These are phyloP conservation scores for Thalassoma bifasciatum DNA, from an alignment of 2,113 vertebrate genomes.

Conservation along the genomic window DNA sequence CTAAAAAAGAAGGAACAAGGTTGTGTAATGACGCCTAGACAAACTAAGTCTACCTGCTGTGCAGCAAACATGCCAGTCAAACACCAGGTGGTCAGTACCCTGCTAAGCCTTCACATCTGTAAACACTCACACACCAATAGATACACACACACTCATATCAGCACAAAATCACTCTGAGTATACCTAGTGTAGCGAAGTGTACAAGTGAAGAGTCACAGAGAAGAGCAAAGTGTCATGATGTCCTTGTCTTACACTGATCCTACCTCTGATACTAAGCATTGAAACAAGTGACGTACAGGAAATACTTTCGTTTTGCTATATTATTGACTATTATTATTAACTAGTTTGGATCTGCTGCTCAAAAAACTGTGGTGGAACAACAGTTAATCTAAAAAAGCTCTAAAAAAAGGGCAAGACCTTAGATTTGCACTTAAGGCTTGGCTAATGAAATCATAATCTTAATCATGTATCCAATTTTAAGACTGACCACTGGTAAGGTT, in stretches of 20 bases:
- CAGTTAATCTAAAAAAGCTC: too few relatives aligned
- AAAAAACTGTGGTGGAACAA: too few relatives aligned
- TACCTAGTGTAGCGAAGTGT: constrained; percentile 4
- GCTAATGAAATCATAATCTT: too few relatives aligned
- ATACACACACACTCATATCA: constrained; percentile 8
- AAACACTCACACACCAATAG: constrained; percentile 36
- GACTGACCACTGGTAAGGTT: too few relatives aligned
- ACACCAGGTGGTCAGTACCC: constrained; percentile 65
- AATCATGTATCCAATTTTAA: too few relatives aligned
- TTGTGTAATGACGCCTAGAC: constrained; percentile 63
- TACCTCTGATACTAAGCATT: constrained; percentile 3
- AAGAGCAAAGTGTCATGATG: constrained; percentile 11
- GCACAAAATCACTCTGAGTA: background rate
- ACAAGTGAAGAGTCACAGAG: constrained; percentile 9
- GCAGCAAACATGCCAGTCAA: constrained; percentile 67
- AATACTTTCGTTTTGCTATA: background rate
- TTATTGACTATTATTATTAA: too few relatives aligned
- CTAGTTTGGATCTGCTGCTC: too few relatives aligned
- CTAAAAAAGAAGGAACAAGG: constrained; percentile 42
- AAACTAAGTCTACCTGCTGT: constrained; percentile 46
- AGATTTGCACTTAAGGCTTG: too few relatives aligned
- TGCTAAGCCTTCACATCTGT: constrained; percentile 54
- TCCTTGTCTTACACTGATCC: constrained; percentile 1
- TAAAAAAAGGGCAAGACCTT: too few relatives aligned
- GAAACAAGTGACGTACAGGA: background rate